Evolutionary conservation across 2,888 invertebrate genomes (phyloP).

Genomic region (Drosophila mulleri): DNA sequence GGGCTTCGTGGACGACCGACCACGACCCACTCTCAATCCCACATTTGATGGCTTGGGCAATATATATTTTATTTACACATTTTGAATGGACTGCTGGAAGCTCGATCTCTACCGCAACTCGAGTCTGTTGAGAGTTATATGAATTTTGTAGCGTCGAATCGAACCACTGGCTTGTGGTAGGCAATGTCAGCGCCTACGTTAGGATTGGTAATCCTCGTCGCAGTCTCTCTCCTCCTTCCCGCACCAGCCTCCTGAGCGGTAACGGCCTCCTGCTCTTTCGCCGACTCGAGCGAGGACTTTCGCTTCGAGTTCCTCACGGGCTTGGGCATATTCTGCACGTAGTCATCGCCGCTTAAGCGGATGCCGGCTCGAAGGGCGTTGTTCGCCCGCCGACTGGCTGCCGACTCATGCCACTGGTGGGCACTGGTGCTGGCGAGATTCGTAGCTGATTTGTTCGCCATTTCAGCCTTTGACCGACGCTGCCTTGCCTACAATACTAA

Average conservation of each 20-base stretch:
- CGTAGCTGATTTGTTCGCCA: not conserved
- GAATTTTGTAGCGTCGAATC: not conserved
- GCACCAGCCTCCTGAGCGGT: not conserved
- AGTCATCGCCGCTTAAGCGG: not conserved
- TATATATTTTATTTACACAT: too few species aligned
- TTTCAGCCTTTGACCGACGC: not conserved
- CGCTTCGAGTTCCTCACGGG: not conserved
- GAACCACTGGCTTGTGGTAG: conserved; percentile 30
- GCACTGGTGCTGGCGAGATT: not conserved
- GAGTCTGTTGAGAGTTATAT: not conserved
- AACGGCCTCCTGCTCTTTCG: fast-evolving
- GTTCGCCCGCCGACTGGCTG: conserved; percentile 1
- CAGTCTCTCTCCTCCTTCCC: not conserved
- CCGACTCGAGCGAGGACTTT: not conserved
- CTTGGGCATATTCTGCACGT: not conserved
- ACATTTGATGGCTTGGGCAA: not conserved
- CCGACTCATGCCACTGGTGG: conserved; percentile 8
- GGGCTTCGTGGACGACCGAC: not conserved
- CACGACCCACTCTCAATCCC: too few species aligned
- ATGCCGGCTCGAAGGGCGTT: conserved; percentile 38
- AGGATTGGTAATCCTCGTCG: conserved; percentile 20
- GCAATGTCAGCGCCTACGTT: not conserved
- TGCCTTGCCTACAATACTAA: not conserved
- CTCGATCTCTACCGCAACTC: too few species aligned
- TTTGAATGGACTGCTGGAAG: too few species aligned